Conservation (phyloP, 2,113 vertebrate genomes). For the Odobenus rosmarus region DNA sequence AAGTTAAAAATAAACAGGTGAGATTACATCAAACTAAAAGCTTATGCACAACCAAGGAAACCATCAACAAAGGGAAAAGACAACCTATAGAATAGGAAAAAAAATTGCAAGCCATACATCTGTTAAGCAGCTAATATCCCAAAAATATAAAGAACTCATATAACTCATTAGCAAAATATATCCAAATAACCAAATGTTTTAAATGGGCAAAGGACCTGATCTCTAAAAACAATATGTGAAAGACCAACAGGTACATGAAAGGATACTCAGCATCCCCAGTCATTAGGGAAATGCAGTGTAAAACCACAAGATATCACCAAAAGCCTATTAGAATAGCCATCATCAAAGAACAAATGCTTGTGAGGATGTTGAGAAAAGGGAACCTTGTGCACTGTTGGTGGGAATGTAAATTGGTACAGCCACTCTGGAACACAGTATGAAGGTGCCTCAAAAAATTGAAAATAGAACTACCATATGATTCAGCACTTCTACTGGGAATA, state of each 20-base stretch:
- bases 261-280: background rate
- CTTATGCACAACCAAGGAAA: background rate
- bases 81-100: background rate
- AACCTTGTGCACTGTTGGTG: background rate
- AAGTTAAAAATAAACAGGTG: background rate
- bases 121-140: background rate
- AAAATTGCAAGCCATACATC: background rate
- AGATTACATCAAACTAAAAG: background rate
- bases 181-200: background rate
- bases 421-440: background rate
- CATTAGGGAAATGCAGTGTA: background rate
- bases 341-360: background rate
- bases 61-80: background rate
- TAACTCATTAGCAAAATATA: background rate
- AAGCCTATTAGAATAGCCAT: background rate
- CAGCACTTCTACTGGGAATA: background rate
- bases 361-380: background rate
- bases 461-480: background rate
- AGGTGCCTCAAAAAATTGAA: background rate
- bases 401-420: background rate
- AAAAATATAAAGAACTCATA: background rate
- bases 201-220: background rate
- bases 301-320: background rate
- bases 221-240: background rate
- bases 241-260: background rate